Conservation (phyloP, 2,888 invertebrate genomes). For the Thereva nobilitata region DNA sequence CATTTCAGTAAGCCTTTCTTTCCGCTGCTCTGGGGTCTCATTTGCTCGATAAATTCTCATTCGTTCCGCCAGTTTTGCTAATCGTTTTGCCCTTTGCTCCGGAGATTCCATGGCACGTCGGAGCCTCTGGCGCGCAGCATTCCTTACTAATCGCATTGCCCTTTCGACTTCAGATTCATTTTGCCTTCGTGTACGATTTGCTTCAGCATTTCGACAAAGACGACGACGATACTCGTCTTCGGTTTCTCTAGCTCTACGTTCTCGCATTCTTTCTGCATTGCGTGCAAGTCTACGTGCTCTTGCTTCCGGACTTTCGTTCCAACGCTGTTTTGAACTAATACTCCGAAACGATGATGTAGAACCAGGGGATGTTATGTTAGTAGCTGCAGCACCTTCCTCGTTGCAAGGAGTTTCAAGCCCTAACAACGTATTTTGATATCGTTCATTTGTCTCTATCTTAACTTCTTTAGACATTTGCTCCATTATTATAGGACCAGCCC, state of each 20-base stretch:
- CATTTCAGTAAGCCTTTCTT: conserved; percentile 56
- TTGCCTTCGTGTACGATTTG: conserved; percentile 56
- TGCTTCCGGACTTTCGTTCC: conserved; percentile 59
- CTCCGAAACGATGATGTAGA: conserved; percentile 42
- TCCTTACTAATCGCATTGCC: conserved; percentile 57
- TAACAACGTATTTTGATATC: conserved; percentile 38
- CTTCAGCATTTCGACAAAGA: conserved; percentile 56
- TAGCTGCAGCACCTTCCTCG: conserved; percentile 35
- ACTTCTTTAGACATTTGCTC: conserved; percentile 58
- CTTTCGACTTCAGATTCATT: conserved; percentile 57
- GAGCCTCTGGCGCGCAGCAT: conserved; percentile 56
- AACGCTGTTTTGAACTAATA: conserved; percentile 49
- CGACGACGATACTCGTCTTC: conserved; percentile 58
- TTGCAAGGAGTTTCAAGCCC: conserved; percentile 2
- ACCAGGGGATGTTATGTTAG: conserved; percentile 31
- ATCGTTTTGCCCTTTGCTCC: conserved; percentile 54
- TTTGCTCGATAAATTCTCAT: conserved; percentile 57
- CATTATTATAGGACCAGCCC: conserved; percentile 51
- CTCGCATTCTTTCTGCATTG: conserved; percentile 59
- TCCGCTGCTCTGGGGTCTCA: conserved; percentile 56
- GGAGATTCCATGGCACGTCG: conserved; percentile 58
- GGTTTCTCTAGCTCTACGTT: conserved; percentile 55
- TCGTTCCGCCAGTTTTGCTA: conserved; percentile 55
- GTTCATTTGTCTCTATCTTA: conserved; percentile 57
- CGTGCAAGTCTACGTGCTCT: conserved; percentile 56